phyloP scores from a whole-genome alignment of 2,113 vertebrate genomes.

The Anarrhichthys ocellatus region DNA sequence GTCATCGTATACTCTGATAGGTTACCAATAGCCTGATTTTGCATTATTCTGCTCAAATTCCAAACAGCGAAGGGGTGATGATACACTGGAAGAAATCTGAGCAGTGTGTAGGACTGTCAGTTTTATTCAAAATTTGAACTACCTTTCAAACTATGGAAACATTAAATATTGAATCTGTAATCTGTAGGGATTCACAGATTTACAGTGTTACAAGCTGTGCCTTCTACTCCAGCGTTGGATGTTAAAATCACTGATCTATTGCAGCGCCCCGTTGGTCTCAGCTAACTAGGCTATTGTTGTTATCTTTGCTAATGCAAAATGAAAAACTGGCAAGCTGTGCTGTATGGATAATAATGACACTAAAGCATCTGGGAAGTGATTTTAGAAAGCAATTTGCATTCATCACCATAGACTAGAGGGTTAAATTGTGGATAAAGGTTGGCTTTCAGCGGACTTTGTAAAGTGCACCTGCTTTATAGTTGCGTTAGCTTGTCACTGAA shows the following conservation, averaged over 20 bases:
- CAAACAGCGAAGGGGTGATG: neutral
- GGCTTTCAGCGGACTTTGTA: neutral
- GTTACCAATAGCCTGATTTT: neutral
- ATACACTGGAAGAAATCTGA: neutral
- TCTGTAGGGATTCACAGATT: too few relatives aligned
- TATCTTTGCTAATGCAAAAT: neutral
- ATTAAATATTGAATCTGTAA: too few relatives aligned
- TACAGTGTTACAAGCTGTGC: too few relatives aligned
- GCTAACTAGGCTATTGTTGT: too few relatives aligned
- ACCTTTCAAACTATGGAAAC: neutral
- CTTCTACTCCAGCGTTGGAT: too few relatives aligned
- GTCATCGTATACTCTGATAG: neutral
- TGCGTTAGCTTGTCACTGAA: neutral
- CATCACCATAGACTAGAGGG: neutral
- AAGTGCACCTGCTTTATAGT: neutral
- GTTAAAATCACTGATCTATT: too few relatives aligned
- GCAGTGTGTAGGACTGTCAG: neutral
- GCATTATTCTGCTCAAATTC: neutral
- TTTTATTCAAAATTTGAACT: neutral
- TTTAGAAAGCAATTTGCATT: neutral
- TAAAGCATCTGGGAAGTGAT: neutral
- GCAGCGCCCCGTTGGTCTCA: too few relatives aligned
- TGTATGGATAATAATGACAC: too few relatives aligned
- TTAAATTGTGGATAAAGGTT: neutral
- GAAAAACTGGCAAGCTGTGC: neutral